phyloP scores from a whole-genome alignment of 2,888 invertebrate genomes.

The Acrobasis consociella region DNA sequence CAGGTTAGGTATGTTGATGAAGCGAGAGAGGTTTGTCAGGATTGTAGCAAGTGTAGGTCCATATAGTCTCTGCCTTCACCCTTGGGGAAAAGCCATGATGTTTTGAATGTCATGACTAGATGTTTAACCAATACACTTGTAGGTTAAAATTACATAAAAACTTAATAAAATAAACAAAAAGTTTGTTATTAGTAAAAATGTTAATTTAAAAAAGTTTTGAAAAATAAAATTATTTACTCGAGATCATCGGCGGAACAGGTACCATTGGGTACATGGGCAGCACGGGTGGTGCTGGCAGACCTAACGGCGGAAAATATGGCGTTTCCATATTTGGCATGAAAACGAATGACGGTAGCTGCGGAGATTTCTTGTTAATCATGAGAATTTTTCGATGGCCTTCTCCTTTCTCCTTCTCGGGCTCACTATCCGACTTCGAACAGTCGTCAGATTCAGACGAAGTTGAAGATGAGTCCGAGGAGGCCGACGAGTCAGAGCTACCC shows the following conservation, averaged over 20 bases:
- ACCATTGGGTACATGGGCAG: slow-evolving; percentile 72
- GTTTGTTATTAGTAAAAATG: too few species aligned
- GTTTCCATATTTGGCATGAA: slow-evolving; percentile 69
- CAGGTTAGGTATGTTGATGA: too few species aligned
- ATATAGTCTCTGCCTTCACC: too few species aligned
- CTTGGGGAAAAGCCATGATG: too few species aligned
- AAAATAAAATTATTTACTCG: slow-evolving; percentile 11
- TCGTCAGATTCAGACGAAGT: background rate
- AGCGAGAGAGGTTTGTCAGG: too few species aligned
- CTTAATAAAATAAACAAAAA: too few species aligned
- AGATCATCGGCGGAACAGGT: slow-evolving; percentile 63
- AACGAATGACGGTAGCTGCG: slow-evolving; percentile 69
- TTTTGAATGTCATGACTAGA: too few species aligned
- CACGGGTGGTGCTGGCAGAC: slow-evolving; percentile 60
- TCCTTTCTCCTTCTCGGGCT: slow-evolving; percentile 41
- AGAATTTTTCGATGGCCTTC: slow-evolving; percentile 68
- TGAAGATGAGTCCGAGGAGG: slow-evolving; percentile 30
- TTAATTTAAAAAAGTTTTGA: too few species aligned
- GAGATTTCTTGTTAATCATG: slow-evolving; percentile 63
- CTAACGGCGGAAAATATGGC: slow-evolving; percentile 69
- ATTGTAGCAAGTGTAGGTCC: too few species aligned
- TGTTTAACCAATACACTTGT: too few species aligned
- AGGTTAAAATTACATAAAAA: too few species aligned
- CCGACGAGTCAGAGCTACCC: slow-evolving; percentile 37
- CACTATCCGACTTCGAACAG: slow-evolving; percentile 30